Base-by-base conservation (phyloP, 2,113 vertebrate genomes). In the Psittacara wagleri region DNA sequence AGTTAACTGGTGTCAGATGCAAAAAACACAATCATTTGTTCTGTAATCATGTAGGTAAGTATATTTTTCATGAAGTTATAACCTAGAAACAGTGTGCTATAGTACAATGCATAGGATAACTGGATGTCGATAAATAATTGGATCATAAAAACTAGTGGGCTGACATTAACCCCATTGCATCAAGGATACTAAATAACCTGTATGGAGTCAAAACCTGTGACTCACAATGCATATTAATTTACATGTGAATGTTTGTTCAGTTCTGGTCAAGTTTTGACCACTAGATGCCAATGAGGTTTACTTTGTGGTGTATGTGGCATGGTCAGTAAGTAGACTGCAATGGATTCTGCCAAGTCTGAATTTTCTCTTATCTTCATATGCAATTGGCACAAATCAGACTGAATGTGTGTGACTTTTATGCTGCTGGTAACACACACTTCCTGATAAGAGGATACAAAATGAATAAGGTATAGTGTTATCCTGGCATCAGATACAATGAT, bases 141-240 rank as follows among this genome's bases (percentile, higher is more conserved):
- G 11, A 25, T 52, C 24, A 11, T 48, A 43, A 49, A 44, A 52
- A 79, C 39, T 1, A 69, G 41, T 63, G 28, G 31, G 20, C 15
- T 83, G 31, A 85, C 75, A 73, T 70, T 17, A 67, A 29, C 28
- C 61, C 11, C 31, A 20, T 33, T 74, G 44, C 2, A 3, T 83
- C 28, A n/a, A 33, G n/a, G 2, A 0, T 19, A 11, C 23, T 39
- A 14, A 74, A 31, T 77, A 9, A 43, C 55, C 54, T 19, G 1
- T 39, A 17, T 10, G 3, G n/a, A 54, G 28, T 91, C 39, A 74
- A 61, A 86, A 73, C 27, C 44, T 57, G 19, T 81, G 54, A 37
- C 49, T 83, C 54, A 57, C 1, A 2, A 25, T 0, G 0, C 49
- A 11, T 2, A 0, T 51, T 37, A 20, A 64, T 83, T 92, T 83